These are phyloP conservation scores for Thomomys bottae DNA, from an alignment of 2,113 vertebrate genomes.

Conservation along the genomic window DNA sequence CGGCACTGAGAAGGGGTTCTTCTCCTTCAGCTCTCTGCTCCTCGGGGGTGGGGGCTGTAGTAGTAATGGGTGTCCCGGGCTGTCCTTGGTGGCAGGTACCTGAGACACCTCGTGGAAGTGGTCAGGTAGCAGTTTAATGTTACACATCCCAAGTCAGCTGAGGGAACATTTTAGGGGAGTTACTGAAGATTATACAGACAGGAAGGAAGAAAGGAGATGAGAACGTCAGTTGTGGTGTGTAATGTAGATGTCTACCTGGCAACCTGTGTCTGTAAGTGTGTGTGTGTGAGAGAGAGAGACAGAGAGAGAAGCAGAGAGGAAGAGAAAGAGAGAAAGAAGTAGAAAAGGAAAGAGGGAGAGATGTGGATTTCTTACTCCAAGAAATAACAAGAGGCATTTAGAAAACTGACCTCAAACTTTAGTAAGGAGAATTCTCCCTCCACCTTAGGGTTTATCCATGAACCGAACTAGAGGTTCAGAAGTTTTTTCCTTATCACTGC, in stretches of 20 bases:
- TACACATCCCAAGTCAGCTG: not conserved
- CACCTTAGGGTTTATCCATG: not conserved
- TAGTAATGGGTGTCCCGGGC: not conserved
- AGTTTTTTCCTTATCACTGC: not conserved
- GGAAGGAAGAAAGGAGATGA: not conserved
- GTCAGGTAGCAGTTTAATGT: not conserved
- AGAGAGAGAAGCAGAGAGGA: too few species aligned
- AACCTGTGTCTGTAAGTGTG: too few species aligned
- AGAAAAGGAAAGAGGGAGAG: not conserved
- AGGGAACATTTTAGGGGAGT: not conserved
- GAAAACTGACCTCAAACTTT: not conserved
- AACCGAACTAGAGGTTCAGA: too few species aligned
- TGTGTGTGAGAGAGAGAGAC: not conserved
- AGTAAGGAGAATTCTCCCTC: not conserved
- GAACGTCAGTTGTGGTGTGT: not conserved
- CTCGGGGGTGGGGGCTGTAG: not conserved
- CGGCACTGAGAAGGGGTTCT: not conserved
- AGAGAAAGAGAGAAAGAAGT: not conserved
- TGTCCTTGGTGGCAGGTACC: not conserved
- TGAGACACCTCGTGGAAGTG: not conserved
- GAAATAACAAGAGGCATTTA: not conserved
- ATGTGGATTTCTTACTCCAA: not conserved
- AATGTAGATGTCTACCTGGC: too few species aligned
- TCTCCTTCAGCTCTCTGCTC: not conserved
- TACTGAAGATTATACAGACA: too few species aligned